Base-by-base conservation (phyloP, 2,797 vertebrate species). In the Phrynocephalus guinanensis region DNA sequence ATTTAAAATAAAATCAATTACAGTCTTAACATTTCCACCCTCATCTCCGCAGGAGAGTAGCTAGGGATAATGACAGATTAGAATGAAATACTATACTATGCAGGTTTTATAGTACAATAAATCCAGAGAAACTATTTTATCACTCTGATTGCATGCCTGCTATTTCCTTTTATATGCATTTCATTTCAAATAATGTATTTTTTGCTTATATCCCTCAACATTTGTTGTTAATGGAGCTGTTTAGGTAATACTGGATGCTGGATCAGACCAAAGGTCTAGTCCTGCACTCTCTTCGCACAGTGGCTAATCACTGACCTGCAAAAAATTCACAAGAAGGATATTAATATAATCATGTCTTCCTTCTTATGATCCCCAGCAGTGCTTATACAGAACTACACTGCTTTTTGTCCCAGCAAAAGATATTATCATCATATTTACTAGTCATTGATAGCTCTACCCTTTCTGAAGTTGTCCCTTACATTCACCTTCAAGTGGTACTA, bases 1-100 rank as follows among this genome's bases (percentile, higher is more conserved):
- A 84, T 84, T 87, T 86, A 52, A 80, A 87, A 81, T 81, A 60
- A 68, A 56, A 87, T 87, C 63, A 80, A 60, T 84, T 66, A 22
- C 85, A 56, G 18, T n/a, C 71, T 15, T 76, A 66, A 72, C 82
- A 83, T 87, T 77, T 60, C 28, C 75, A 48, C 75, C 44, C 44
- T 26, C 75, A 63, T 66, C 2, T 13, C 26, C 8, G 84, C 52
- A 78, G 48, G 48, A 82, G 83, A 63, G 26, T 33, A 87, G 81
- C 71, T 56, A 76, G 26, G 63, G 30, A 86, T 78, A 86, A 85
- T 82, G 63, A 26, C 68, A 13, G 81, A 88, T 15, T 76, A 33
- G 84, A 88, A 10, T 50, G 77, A 75, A 56, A 88, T 22, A 44
- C 38, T 84, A 73, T 88, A 77, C 60, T 66, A 80, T 67, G 28